Base-by-base conservation (phyloP, 2,797 vertebrate genomes). In the Champsocephalus esox region DNA sequence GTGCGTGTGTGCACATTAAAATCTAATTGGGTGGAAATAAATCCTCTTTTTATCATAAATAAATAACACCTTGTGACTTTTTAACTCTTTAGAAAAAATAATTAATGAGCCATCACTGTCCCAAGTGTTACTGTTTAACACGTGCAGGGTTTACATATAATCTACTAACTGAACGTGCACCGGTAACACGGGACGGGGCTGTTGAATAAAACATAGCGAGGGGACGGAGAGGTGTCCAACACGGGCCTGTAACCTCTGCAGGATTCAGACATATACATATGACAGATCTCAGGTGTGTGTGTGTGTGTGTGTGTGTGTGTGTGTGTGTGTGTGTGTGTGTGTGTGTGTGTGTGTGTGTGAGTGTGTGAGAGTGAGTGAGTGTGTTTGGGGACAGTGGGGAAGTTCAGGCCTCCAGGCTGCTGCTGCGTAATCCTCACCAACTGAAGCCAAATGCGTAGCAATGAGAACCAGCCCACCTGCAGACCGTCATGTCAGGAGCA, bases 381-480 rank as follows among this genome's bases (percentile, higher is more conserved):
- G 34, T 38, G 34, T 38, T 38, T 38, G 34, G 34, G 34, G 34
- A 38, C 66, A 55, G 61, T 61, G 10, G 32, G 32, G 24, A 55
- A 2, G 45, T 54, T 9, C 21, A 11, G 78, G 75, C 75, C 82
- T 78, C 16, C 51, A 11, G 67, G 52, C 55, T 43, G 64, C 50
- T 69, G 34, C 28, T 34, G 52, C 54, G 66, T 51, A 41, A 75
- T 79, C 78, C 70, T 14, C 65, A 56, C 64, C 65, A 70, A 71
- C 72, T 50, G 41, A 60, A 87, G 77, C 73, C 80, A 77, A 78
- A 64, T 62, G 77, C 79, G 71, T 56, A 51, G 12, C 57, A 80
- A 88, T 77, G 68, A 87, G 78, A 87, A 86, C 1, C 81, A 84
- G 81, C 50, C 77, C 46, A 28, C 21, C 70, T 58, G 73, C 66